Conservation (phyloP, 2,888 invertebrate species). For the Yponomeuta cagnagella region DNA sequence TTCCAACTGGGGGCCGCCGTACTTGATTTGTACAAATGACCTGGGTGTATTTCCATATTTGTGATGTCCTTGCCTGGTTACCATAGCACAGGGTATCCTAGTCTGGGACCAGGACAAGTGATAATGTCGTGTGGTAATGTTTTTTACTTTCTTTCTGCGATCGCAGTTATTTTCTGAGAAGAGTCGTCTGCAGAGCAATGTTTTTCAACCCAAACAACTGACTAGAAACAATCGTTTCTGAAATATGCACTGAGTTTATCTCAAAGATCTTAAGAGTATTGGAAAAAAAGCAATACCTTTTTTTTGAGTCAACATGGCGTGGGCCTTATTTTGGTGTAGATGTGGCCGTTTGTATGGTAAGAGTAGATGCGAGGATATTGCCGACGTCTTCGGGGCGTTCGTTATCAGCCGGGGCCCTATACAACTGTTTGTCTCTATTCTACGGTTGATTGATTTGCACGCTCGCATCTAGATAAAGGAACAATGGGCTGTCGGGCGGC, state of each 20-base stretch:
- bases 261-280: not conserved
- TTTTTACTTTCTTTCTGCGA: too few species aligned
- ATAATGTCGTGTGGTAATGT: too few species aligned
- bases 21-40: too few species aligned
- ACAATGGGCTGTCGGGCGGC: not conserved
- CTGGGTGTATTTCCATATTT: too few species aligned
- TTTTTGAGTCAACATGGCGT: not conserved
- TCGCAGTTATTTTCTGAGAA: too few species aligned
- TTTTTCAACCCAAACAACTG: not conserved
- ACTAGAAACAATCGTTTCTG: not conserved
- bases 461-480: not conserved
- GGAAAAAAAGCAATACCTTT: not conserved
- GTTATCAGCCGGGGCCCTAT: not conserved
- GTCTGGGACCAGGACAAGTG: too few species aligned
- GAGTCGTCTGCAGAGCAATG: too few species aligned
- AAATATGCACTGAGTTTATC: not conserved
- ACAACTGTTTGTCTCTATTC: constrained; percentile 6
- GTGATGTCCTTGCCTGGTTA: too few species aligned
- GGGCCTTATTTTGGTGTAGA: constrained; percentile 1
- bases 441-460: constrained; percentile 15
- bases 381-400: not conserved
- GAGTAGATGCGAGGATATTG: constrained; percentile 2
- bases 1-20: too few species aligned
- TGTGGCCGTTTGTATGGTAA: constrained; percentile 13
- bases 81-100: too few species aligned